Conservation (phyloP, 2,113 vertebrate genomes). For the Antigone vipio region DNA sequence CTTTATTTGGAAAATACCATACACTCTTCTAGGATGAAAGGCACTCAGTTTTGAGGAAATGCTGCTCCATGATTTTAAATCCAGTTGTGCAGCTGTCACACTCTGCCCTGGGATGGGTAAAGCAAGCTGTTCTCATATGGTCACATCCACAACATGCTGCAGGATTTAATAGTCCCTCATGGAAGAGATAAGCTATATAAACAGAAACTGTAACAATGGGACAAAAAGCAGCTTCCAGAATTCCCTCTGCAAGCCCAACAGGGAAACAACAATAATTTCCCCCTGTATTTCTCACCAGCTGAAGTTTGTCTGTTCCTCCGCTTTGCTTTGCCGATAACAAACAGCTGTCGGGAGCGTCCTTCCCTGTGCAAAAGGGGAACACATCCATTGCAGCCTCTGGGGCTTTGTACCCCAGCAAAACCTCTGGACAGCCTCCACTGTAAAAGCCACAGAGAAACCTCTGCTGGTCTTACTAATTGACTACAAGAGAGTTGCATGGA, state of each 20-base stretch:
- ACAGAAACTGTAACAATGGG: not conserved
- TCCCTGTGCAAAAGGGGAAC: not conserved
- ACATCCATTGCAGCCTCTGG: rapidly evolving
- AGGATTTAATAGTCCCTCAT: not conserved
- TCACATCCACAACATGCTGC: not conserved
- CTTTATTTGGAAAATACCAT: not conserved
- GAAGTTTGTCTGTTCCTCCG: not conserved
- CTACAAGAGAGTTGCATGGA: not conserved
- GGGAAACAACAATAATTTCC: not conserved
- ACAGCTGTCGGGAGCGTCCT: not conserved
- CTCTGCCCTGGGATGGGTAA: not conserved
- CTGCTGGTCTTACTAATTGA: not conserved
- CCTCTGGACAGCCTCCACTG: not conserved
- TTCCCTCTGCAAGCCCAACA: not conserved
- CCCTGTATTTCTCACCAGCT: not conserved
- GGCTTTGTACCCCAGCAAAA: not conserved
- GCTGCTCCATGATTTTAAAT: not conserved
- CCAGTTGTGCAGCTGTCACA: not conserved
- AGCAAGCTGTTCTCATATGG: not conserved
- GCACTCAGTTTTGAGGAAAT: not conserved
- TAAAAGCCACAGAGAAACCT: not conserved
- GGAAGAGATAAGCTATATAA: conserved; percentile 13
- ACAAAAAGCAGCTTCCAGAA: conserved; percentile 18
- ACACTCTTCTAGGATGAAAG: not conserved
- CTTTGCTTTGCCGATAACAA: not conserved